phyloP scores from a whole-genome alignment of 2,113 vertebrate genomes.

The Sylvilagus bachmani region DNA sequence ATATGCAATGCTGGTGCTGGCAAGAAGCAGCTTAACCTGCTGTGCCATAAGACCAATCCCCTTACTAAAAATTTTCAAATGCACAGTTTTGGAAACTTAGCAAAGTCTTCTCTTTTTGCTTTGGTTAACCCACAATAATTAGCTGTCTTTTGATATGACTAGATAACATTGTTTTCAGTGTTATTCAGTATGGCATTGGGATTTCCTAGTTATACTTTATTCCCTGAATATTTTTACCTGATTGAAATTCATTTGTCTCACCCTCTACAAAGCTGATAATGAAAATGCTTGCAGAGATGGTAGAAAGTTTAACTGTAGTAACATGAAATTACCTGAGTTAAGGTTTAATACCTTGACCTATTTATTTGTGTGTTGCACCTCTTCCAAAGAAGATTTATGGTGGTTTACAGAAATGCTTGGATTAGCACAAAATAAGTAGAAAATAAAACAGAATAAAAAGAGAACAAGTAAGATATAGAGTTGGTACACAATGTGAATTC shows the following conservation, averaged over 20 bases:
- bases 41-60: too few relatives aligned
- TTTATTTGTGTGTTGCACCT: background rate
- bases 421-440: background rate
- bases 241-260: conserved; percentile 27
- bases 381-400: background rate
- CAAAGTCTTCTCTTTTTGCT: background rate
- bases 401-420: background rate
- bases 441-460: background rate
- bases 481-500: background rate
- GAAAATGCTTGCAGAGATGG: background rate
- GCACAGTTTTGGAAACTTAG: background rate
- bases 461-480: background rate
- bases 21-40: too few relatives aligned
- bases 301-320: background rate
- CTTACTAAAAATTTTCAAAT: background rate
- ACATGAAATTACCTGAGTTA: background rate
- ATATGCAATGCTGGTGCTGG: too few relatives aligned
- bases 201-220: background rate
- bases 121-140: background rate
- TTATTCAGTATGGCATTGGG: background rate
- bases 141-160: background rate
- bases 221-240: background rate
- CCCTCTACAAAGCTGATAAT: background rate
- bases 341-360: background rate
- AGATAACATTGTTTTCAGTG: background rate